Conservation (phyloP, 1,140 invertebrate genomes). For the Zophobas atratus region DNA sequence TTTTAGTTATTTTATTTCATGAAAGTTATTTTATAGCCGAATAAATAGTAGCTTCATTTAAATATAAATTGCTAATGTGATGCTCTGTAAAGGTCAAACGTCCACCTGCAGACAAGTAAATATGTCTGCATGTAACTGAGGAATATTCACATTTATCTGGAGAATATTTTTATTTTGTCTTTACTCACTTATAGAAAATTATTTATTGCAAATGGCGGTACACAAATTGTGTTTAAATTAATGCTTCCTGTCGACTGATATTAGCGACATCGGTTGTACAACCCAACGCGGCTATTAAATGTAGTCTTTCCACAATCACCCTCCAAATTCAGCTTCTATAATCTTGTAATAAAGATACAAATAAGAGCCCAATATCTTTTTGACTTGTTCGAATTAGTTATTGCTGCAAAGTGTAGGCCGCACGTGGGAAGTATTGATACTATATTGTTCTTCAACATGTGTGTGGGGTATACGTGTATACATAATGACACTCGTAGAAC, state of each 20-base stretch:
- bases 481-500: slow-evolving; percentile 54
- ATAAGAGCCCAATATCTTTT: slow-evolving; percentile 25
- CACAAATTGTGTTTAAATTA: slow-evolving; percentile 36
- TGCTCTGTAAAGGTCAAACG: slow-evolving; percentile 49
- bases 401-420: slow-evolving; percentile 43
- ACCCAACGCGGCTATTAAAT: background rate
- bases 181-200: slow-evolving; percentile 44
- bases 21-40: slow-evolving; percentile 47
- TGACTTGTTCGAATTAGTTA: slow-evolving; percentile 37
- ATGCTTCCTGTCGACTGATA: slow-evolving; percentile 30
- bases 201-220: slow-evolving; percentile 42
- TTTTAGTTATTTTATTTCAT: slow-evolving; percentile 40
- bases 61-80: slow-evolving; percentile 55
- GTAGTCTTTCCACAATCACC: slow-evolving; percentile 3
- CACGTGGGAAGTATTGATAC: slow-evolving; percentile 59
- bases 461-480: slow-evolving; percentile 54
- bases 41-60: slow-evolving; percentile 54
- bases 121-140: slow-evolving; percentile 45
- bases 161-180: slow-evolving; percentile 39
- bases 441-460: slow-evolving; percentile 58
- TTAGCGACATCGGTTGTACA: slow-evolving; percentile 4
- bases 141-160: slow-evolving; percentile 45
- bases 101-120: slow-evolving; percentile 52
- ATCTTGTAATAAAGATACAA: slow-evolving; percentile 39
- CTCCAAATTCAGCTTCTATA: slow-evolving; percentile 40